phyloP scores from a whole-genome alignment of 2,888 invertebrate species.

The Meganola albula region DNA sequence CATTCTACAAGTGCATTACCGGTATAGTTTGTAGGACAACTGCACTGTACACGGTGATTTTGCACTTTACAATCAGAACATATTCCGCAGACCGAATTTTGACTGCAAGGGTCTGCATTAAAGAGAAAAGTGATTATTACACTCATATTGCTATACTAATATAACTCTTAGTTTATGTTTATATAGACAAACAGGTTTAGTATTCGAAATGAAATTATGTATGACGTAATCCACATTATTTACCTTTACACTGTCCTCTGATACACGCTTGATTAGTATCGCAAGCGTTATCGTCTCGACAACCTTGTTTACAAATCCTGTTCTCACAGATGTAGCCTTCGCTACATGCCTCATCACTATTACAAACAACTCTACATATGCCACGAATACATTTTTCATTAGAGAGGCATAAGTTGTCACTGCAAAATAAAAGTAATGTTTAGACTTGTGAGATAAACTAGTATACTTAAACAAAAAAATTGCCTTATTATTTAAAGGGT shows the following conservation, averaged over 20 bases:
- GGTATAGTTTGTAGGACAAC: conserved; percentile 87
- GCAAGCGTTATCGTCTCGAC: conserved; percentile 90
- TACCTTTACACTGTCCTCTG: conserved; percentile 89
- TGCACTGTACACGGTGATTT: conserved; percentile 91
- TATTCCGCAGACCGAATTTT: conserved; percentile 85
- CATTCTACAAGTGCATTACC: conserved; percentile 91
- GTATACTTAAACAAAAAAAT: too few relatives aligned
- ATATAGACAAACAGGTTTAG: too few relatives aligned
- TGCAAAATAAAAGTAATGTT: conserved; percentile 35
- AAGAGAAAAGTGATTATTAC: conserved; percentile 3
- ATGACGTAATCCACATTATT: too few relatives aligned
- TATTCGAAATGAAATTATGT: too few relatives aligned
- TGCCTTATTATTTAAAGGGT: too few relatives aligned
- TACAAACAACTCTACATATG: conserved; percentile 90
- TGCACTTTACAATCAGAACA: conserved; percentile 90
- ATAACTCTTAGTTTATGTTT: too few relatives aligned
- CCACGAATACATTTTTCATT: conserved; percentile 92
- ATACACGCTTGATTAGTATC: conserved; percentile 86
- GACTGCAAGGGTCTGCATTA: conserved; percentile 85
- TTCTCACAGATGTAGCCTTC: conserved; percentile 91
- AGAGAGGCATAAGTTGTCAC: conserved; percentile 88
- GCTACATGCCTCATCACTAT: conserved; percentile 88
- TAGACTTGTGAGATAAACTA: too few relatives aligned
- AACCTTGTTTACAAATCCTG: conserved; percentile 90
- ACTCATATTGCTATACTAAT: neutral